Conservation (phyloP, 2,888 invertebrate species). For the Argynnis bischoffii region DNA sequence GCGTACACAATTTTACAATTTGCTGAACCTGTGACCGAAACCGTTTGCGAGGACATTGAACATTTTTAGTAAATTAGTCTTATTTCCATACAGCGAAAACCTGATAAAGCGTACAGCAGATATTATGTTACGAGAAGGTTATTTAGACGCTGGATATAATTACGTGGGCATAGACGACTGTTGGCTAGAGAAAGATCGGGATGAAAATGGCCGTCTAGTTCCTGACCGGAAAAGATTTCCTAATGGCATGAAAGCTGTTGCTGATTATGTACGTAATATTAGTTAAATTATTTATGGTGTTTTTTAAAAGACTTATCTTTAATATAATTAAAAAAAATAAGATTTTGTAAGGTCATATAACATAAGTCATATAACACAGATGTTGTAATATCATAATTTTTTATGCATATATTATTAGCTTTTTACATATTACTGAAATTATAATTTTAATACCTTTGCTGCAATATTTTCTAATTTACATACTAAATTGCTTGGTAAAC, state of each 20-base stretch:
- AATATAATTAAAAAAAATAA: too few species aligned
- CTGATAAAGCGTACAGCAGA: conserved; percentile 84
- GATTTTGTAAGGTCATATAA: too few species aligned
- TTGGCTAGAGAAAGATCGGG: conserved; percentile 86
- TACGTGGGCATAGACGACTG: conserved; percentile 90
- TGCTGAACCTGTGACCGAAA: too few species aligned
- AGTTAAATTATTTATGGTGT: too few species aligned
- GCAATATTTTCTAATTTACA: conserved; percentile 4
- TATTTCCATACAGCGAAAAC: conserved; percentile 76
- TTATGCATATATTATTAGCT: background rate
- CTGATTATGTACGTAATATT: conserved; percentile 85
- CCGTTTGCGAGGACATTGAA: too few species aligned
- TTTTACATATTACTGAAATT: background rate
- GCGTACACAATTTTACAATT: too few species aligned
- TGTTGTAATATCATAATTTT: too few species aligned
- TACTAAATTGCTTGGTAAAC: conserved; percentile 13
- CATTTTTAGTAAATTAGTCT: background rate
- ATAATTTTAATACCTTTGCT: background rate
- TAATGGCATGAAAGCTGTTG: conserved; percentile 85
- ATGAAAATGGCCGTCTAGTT: conserved; percentile 82
- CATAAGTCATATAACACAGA: background rate
- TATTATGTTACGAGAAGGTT: conserved; percentile 85
- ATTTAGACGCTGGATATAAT: conserved; percentile 86
- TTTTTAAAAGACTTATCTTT: too few species aligned
- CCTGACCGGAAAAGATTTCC: conserved; percentile 87